Percentiles rank a stretch among this genome's conserved stretches.
These are phyloP conservation scores for Toxotes lorentzi DNA, from an alignment of 2,797 vertebrate genomes.

Conservation along the genomic window DNA sequence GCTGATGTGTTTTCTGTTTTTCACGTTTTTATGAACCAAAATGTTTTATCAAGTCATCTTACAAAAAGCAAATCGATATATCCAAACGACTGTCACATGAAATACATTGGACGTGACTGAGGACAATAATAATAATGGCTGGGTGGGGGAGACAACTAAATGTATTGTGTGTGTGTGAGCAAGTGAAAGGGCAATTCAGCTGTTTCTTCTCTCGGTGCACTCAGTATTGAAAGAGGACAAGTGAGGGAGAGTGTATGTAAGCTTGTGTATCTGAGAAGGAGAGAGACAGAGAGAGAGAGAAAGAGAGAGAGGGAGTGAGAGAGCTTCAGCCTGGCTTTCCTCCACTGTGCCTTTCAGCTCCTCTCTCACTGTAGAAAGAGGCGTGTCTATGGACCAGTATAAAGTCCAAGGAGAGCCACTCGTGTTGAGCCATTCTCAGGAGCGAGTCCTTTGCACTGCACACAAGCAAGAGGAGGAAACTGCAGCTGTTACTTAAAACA, in stretches of 20 bases:
- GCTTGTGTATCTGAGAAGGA: slow-evolving; percentile 61
- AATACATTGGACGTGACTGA: neutral
- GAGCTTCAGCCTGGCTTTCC: slow-evolving; percentile 78
- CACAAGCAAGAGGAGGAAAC: slow-evolving; percentile 65
- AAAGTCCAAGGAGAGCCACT: slow-evolving; percentile 84
- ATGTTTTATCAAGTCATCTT: slow-evolving; percentile 20
- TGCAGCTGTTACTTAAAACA: slow-evolving; percentile 64
- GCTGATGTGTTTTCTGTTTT: slow-evolving; percentile 8
- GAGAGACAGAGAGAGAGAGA: slow-evolving; percentile 60
- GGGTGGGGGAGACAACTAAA: slow-evolving; percentile 7
- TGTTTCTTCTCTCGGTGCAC: slow-evolving; percentile 54
- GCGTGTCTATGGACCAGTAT: slow-evolving; percentile 84
- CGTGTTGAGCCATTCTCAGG: slow-evolving; percentile 78
- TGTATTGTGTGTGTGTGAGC: slow-evolving; percentile 42
- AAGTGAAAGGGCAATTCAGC: slow-evolving; percentile 54
- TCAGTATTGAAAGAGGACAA: slow-evolving; percentile 66
- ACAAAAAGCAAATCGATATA: slow-evolving; percentile 21
- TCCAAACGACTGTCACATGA: neutral
- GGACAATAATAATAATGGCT: slow-evolving; percentile 1
- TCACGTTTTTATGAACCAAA: slow-evolving; percentile 3
- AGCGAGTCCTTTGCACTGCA: slow-evolving; percentile 71
- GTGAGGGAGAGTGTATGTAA: slow-evolving; percentile 58
- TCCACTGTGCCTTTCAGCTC: slow-evolving; percentile 80
- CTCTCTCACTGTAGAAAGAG: slow-evolving; percentile 81
- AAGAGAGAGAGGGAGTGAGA: slow-evolving; percentile 67